phyloP scores from a whole-genome alignment of 92 coral and sea anemone species.

The Siderastrea siderea region DNA sequence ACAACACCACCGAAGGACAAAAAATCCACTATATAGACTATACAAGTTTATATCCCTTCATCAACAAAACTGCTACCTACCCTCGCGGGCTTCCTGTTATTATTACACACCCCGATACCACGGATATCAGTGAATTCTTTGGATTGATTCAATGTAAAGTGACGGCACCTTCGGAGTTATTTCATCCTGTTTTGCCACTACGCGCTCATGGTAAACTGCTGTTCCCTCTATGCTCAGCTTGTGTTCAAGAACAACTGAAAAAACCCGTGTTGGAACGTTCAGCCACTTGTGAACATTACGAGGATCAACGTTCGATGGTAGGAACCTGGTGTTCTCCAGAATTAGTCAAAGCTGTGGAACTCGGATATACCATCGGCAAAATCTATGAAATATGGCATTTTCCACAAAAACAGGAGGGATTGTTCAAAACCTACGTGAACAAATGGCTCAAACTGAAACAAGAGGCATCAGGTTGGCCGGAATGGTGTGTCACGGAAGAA shows the following conservation, averaged over 20 bases:
- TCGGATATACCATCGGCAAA: constrained; percentile 10
- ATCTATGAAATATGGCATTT: constrained; percentile 48
- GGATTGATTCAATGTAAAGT: neutral
- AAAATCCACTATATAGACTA: constrained; percentile 29
- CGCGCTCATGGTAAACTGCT: neutral
- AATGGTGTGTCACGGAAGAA: neutral
- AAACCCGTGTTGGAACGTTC: neutral
- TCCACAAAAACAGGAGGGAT: neutral
- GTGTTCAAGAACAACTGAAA: neutral
- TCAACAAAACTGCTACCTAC: constrained; percentile 15
- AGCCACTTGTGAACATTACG: neutral
- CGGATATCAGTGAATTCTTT: neutral
- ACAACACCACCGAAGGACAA: neutral
- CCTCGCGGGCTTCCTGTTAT: constrained; percentile 24
- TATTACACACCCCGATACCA: neutral
- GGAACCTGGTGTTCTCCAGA: constrained; percentile 17
- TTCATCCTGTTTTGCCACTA: neutral
- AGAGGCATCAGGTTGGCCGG: constrained; percentile 11
- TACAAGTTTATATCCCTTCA: constrained; percentile 18
- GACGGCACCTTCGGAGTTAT: constrained; percentile 15
- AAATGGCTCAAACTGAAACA: neutral
- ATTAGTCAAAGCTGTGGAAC: neutral
- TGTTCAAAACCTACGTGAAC: constrained; percentile 26
- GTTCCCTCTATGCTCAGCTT: constrained; percentile 30
- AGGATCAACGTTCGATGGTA: neutral